A percentile compares a stretch with the other conserved stretches of the same genome.
These are phyloP conservation scores for Adela reaumurella DNA, from an alignment of 2,888 invertebrate species.

Conservation along the genomic window DNA sequence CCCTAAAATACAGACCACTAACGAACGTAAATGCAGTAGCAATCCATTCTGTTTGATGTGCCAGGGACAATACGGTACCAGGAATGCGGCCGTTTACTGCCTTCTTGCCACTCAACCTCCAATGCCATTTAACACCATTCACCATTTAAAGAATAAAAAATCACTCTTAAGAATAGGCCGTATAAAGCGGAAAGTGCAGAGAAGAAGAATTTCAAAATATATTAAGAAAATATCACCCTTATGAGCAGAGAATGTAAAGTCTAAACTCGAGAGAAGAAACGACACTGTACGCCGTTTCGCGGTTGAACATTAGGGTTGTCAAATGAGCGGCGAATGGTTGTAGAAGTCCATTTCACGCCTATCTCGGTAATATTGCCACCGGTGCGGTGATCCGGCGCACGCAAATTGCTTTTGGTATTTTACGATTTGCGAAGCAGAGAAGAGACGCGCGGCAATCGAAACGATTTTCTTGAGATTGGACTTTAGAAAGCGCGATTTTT, in stretches of 20 bases:
- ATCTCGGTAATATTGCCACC: neutral
- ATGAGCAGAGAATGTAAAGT: neutral
- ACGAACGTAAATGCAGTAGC: neutral
- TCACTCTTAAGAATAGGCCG: too few relatives aligned
- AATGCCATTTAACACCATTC: neutral
- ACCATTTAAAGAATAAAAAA: neutral
- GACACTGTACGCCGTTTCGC: neutral
- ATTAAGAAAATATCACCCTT: too few relatives aligned
- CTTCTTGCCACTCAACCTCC: neutral
- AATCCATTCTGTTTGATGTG: neutral
- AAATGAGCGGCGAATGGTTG: neutral
- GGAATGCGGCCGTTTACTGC: neutral
- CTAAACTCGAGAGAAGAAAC: neutral
- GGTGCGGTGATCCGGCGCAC: slow-evolving; percentile 14
- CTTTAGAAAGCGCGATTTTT: too few relatives aligned
- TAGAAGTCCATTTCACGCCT: neutral
- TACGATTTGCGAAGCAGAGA: slow-evolving; percentile 21
- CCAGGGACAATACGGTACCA: neutral
- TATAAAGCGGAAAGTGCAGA: too few relatives aligned
- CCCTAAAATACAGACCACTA: too few relatives aligned
- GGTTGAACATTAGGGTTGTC: neutral
- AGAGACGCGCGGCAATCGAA: neutral
- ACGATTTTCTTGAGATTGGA: too few relatives aligned
- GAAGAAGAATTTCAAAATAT: too few relatives aligned
- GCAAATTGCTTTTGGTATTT: slow-evolving; percentile 46